Evolutionary conservation across 2,797 vertebrate genomes (phyloP), one percentile per base, ranked within the genome.

Genomic region (Graptemys geographica): DNA sequence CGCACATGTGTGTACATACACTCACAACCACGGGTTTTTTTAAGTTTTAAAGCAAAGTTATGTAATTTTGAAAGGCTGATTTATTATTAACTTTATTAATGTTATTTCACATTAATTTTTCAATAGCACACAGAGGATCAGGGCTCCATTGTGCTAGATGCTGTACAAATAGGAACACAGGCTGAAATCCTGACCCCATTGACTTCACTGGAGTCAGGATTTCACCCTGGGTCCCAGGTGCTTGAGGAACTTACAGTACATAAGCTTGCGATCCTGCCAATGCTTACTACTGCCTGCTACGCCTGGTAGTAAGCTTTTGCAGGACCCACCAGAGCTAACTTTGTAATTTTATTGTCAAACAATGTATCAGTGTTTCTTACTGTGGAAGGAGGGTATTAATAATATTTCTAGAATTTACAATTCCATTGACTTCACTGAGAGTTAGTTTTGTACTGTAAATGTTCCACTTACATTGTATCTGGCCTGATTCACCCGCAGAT

Each of bases 391-490:
- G 72, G 88, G 91, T 59, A 86, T 89, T 51, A 2, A 0, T 59
- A 74, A 92, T 94, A 92, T 92, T 96, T 94, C 87, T 93, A 95
- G 93, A 94, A 88, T 21, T n/a, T 85, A 88, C 80, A 94, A 94
- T 91, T 84, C 76, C 87, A 90, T 90, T 94, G 90, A 96, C 96
- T 95, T 95, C 93, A 86, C 16, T 1, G 86, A 86, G 85, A 95
- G 91, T 81, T 89, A 94, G 94, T 84, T 79, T 89, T 94, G 81
- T 86, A 59, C 62, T 93, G 76, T 95, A 93, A 95, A 89, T 87
- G 89, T 96, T 96, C 92, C 95, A 90, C 95, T 95, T 95, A 96
- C 72, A 5, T 94, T 94, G 97, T 93, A 94, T 94, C 76, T 0
- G 78, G 15, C 93, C 94, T 91, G 94, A 95, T 88, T 93, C 95